Evolutionary conservation across 2,888 invertebrate species (phyloP), one percentile per base, ranked within the genome.

Genomic region (Sminthurides aquaticus): DNA sequence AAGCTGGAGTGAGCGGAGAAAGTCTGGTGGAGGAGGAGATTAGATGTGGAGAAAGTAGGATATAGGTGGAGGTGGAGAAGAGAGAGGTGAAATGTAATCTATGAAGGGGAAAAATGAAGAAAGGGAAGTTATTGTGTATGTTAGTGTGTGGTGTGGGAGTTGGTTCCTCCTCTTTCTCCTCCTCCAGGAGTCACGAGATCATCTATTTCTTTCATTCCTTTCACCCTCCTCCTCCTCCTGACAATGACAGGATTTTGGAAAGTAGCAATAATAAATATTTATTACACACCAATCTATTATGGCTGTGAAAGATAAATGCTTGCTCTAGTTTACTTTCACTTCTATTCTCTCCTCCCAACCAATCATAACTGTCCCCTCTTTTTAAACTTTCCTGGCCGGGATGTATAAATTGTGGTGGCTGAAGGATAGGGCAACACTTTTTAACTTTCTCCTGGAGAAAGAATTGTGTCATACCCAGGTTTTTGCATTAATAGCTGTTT

Each of bases 211-310:
- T 56, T 26, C 56, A 25, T 24, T 56, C n/a, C 25, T 8, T 56
- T 18, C 26, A 56, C n/a, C 26, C 25, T 55, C 55, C 24, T 25
- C 24, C 49, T 49, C 55, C 25, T 25, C 24, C 55, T 55, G 58
- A 43, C 43, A 58, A 58, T 58, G 58, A 58, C 58, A 58, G 58
- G 22, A 24, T 43, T 58, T 27, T n/a, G 43, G 22, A 22, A 58
- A 43, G 58, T 43, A 58, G 43, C 58, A 28, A 58, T 58, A 58
- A 58, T 57, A 57, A 24, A 57, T 28, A 57, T 26, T 57, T 57
- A 57, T 57, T 57, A 8, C 57, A 25, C 57, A 57, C 28, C 57
- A 28, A 57, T 57, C 57, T 57, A 57, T 27, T 20, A 57, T 28
- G 2, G 20, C 11, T 5, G n/a, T n/a, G 11, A 34, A 15, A 34